Evolutionary conservation across 2,113 vertebrate genomes (phyloP).

Genomic region (Dasyurus viverrinus): DNA sequence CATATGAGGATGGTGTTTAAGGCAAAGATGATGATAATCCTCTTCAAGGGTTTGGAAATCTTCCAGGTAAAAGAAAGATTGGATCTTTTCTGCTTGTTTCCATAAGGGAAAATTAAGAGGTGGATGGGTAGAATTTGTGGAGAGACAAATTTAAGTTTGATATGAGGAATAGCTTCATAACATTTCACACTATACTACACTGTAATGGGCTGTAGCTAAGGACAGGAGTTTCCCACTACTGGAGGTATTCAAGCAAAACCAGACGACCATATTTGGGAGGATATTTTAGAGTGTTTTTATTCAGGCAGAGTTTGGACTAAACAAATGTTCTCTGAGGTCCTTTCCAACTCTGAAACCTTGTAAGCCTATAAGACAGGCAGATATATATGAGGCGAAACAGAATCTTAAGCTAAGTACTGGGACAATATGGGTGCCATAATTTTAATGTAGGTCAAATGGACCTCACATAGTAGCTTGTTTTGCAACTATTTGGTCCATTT

Average conservation of each 20-base stretch:
- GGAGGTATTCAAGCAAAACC: neutral
- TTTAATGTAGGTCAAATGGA: neutral
- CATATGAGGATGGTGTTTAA: neutral
- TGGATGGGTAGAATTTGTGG: neutral
- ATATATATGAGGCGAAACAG: neutral
- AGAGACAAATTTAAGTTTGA: neutral
- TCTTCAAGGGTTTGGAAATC: neutral
- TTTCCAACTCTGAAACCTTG: neutral
- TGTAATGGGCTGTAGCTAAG: neutral
- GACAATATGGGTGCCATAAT: neutral
- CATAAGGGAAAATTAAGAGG: neutral
- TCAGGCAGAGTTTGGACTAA: neutral
- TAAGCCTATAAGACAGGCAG: neutral
- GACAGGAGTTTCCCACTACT: neutral
- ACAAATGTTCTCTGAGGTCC: neutral
- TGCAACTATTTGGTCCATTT: neutral
- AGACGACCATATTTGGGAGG: neutral
- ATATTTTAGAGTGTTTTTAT: neutral
- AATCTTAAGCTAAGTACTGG: neutral
- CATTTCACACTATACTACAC: neutral
- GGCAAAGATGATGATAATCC: neutral
- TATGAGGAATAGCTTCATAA: neutral
- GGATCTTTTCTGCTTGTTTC: neutral
- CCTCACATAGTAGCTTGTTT: neutral
- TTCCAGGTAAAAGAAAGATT: neutral